A percentile compares a stretch with the other conserved stretches of the same genome.
phyloP scores from a whole-genome alignment of 2,888 invertebrate species.

The Chymomyza caudatula region DNA sequence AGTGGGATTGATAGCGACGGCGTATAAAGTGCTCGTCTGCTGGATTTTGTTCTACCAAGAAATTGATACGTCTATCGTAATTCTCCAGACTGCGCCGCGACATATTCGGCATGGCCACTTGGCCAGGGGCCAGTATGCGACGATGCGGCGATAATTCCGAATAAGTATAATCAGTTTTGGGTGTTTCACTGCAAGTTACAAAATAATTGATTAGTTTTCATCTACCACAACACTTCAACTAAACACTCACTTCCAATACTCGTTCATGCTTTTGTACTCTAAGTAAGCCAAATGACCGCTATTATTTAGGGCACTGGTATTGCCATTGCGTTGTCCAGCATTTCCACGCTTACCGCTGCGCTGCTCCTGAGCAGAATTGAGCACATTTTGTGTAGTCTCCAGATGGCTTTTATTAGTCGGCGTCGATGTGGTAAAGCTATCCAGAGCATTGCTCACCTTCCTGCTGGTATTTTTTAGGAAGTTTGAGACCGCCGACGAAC shows the following conservation, averaged over 20 bases:
- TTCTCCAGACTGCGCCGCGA: constrained; percentile 85
- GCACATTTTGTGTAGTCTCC: constrained; percentile 72
- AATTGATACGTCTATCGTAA: constrained; percentile 80
- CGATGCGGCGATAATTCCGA: constrained; percentile 89
- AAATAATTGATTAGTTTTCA: neutral
- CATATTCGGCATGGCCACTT: constrained; percentile 93
- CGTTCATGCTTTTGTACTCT: constrained; percentile 87
- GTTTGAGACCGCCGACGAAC: constrained; percentile 39
- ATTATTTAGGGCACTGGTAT: constrained; percentile 41
- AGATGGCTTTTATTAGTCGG: constrained; percentile 54
- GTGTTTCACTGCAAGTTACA: constrained; percentile 83
- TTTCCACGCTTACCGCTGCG: constrained; percentile 18
- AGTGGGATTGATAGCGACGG: constrained; percentile 71
- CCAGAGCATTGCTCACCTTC: constrained; percentile 30
- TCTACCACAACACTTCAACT: neutral
- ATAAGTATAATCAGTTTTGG: constrained; percentile 95
- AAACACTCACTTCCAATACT: constrained; percentile 89
- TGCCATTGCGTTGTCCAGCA: constrained; percentile 44
- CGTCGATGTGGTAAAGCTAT: constrained; percentile 62
- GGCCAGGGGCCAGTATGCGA: constrained; percentile 87
- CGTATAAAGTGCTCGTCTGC: constrained; percentile 75
- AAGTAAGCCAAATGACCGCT: constrained; percentile 83
- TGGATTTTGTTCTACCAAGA: constrained; percentile 74
- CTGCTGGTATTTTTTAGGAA: constrained; percentile 43
- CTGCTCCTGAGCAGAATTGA: constrained; percentile 70